A percentile compares a stretch with the other conserved stretches of the same genome.
Evolutionary conservation across 2,888 invertebrate genomes (phyloP).

Genomic region (Eupeodes latifasciatus): DNA sequence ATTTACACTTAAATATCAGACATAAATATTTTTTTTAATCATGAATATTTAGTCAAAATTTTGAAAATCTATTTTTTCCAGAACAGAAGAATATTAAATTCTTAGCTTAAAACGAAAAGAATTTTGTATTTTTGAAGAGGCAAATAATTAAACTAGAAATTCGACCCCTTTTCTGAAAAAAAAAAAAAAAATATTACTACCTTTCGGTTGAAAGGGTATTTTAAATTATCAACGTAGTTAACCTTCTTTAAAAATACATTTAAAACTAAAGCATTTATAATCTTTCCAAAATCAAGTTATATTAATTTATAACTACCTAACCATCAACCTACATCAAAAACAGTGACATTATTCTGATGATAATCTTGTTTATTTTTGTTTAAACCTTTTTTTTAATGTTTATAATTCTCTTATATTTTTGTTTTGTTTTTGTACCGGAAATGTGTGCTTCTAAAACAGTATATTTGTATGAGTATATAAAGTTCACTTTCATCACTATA

Average conservation of each 20-base stretch:
- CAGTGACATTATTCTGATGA: not conserved
- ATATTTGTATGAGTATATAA: not conserved
- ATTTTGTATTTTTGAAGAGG: no score
- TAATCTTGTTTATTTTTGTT: not conserved
- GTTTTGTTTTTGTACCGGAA: constrained; percentile 8
- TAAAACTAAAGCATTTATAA: not conserved
- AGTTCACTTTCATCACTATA: constrained; percentile 30
- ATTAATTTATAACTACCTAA: not conserved
- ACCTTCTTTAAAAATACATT: not conserved
- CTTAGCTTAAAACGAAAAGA: no score
- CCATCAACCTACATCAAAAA: not conserved
- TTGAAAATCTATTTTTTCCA: no score
- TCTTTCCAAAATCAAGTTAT: not conserved
- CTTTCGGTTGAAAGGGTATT: no score
- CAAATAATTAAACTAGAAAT: no score
- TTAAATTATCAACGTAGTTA: not conserved
- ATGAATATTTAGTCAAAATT: no score
- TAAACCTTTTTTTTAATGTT: not conserved
- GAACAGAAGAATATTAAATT: no score
- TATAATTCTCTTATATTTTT: no score
- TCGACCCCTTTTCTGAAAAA: no score
- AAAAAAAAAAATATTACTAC: no score
- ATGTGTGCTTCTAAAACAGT: constrained; percentile 32
- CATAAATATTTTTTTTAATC: no score
- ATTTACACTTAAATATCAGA: no score